phyloP scores from a whole-genome alignment of 1,140 invertebrate species.

The Acromyrmex charruanus region DNA sequence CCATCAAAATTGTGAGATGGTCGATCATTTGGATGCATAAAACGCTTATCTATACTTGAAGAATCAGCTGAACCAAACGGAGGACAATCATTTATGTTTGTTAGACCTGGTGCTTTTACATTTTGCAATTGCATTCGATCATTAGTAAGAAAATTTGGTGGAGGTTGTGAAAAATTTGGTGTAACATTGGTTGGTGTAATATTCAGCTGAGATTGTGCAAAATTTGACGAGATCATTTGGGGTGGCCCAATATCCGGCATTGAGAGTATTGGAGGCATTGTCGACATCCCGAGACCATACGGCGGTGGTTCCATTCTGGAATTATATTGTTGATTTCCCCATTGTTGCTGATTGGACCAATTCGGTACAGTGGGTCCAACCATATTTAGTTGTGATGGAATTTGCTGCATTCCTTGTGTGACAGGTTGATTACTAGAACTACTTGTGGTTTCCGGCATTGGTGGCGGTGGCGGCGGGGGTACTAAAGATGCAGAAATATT shows the following conservation, averaged over 20 bases:
- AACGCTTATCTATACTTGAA: constrained; percentile 35
- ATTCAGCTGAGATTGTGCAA: constrained; percentile 78
- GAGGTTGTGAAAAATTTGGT: constrained; percentile 76
- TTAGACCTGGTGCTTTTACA: constrained; percentile 22
- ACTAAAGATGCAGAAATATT: constrained; percentile 52
- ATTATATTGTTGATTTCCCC: constrained; percentile 81
- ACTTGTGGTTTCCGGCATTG: constrained; percentile 54
- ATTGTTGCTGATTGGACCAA: constrained; percentile 83
- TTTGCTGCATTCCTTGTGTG: constrained; percentile 40
- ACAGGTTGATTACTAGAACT: constrained; percentile 29
- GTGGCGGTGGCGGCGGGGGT: constrained; percentile 64
- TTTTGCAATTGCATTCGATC: constrained; percentile 67
- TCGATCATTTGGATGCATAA: constrained; percentile 61
- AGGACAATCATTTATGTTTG: constrained; percentile 56
- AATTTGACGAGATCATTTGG: constrained; percentile 73
- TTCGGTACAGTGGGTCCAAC: constrained; percentile 75
- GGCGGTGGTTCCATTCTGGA: constrained; percentile 68
- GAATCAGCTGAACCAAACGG: constrained; percentile 56
- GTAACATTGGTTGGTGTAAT: constrained; percentile 49
- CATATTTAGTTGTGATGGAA: constrained; percentile 64
- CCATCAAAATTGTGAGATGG: constrained; percentile 38
- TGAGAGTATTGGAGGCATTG: constrained; percentile 32
- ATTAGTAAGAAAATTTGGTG: constrained; percentile 67
- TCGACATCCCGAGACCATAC: not conserved
- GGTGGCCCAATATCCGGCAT: constrained; percentile 3